Base-by-base conservation (phyloP, 1,140 invertebrate genomes). In the Mesaphorura yosii region DNA sequence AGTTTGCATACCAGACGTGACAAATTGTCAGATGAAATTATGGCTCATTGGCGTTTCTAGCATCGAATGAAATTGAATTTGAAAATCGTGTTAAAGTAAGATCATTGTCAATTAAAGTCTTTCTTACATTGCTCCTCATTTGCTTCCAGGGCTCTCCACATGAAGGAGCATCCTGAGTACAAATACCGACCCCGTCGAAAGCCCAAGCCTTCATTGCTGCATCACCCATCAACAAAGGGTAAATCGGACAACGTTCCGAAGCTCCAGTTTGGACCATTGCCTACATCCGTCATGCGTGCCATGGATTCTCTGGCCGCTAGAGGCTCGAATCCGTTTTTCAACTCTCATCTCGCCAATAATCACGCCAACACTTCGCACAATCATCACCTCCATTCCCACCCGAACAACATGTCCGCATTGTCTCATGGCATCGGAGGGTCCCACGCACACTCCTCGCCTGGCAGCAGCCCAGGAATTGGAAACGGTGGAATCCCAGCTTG, bases 91-190 rank as follows among this genome's bases (percentile, higher is more conserved):
- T 12, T 10, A 4, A 31, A 48, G 7, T 19, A 15, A 34, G 23
- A 15, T 46, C 22, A 42, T 14, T 34, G 17, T 48, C 5, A 37
- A 34, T 34, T 4, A 34, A 34, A 15, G 31, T 37, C 20, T 41
- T 22, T 2, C 15, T 20, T 26, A 52, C 19, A 42, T 19, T 15
- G 5, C 10, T 40, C 6, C n/a, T 31, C 31, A 29, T 14, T 50
- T 17, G 14, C 66, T 75, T 72, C 19, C 75, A 88, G 86, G 69
- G 88, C 89, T 20, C 75, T 94, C 12, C 92, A 96, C 74, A 96
- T 96, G 92, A 91, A 92, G 72, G 89, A 94, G 68, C 88, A 94
- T 68, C 89, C 89, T 4, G 89, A 93, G 69, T 93, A 94, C 76
- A 93, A 94, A 72, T 94, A 93, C 71, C 78, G 89, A 27, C 90